Base-by-base conservation (phyloP, 2,888 invertebrate genomes). In the Linyphia triangularis region DNA sequence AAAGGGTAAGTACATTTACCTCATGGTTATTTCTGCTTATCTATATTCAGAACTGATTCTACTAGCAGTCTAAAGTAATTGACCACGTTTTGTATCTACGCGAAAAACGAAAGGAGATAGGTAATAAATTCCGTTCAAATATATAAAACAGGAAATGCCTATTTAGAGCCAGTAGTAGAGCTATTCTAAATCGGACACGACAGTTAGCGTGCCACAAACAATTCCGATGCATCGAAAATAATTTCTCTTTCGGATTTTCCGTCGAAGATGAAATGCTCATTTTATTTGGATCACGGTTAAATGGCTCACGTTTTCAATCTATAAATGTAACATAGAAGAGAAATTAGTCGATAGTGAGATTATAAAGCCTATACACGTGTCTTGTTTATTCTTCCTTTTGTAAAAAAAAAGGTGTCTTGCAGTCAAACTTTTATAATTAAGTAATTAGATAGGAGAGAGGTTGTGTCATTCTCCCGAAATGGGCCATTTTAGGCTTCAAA, bases 111-210 rank as follows among this genome's bases (percentile, higher is more conserved):
- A 13, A 3, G n/a, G 33, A 13, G 26, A 70, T 43, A 9, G 24
- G 24, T 16, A 70, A 70, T 43, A 43, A 40, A 40, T 40, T 70
- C 70, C 19, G 13, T 43, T 43, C 30, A n/a, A 22, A 43, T n/a
- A 43, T 2, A 19, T 24, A 43, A 61, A 77, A 79, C 51, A 79
- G 79, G 79, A 79, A 81, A 67, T 57, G n/a, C 57, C 65, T 81
- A 81, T 81, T 81, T 69, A 43, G 79, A 81, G 79, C 67, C 69
- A 81, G 69, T 33, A 69, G 37, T 57, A n/a, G 40, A 51, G 69
- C 19, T 26, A 30, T 16, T 65, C 65, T 33, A 6, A 19, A 43
- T 37, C 43, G 10, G 3, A 24, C 69, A 69, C 30, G 63, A 33
- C 10, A 22, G 19, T 16, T 81, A 5, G 79, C 79, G 79, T 81